Base-by-base conservation (phyloP, 2,113 vertebrate genomes). In the Podarcis muralis region DNA sequence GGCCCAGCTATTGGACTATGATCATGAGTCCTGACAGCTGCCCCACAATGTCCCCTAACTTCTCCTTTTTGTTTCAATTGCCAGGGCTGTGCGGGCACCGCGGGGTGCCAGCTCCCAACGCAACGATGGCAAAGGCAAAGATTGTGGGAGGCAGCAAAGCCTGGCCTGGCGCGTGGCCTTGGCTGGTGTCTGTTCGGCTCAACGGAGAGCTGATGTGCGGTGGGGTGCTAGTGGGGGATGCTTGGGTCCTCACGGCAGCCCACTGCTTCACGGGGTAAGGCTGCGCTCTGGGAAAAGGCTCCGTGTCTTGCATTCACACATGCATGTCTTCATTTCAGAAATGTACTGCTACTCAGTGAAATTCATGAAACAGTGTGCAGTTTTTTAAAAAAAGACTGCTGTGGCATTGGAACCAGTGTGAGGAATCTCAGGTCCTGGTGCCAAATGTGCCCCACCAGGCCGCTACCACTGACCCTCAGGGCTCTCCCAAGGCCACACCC, bases 181-280 rank as follows among this genome's bases (percentile, higher is more conserved):
- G 98, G 99, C 95, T 99, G 93, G 98, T 99, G 90, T 98, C 98
- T 7, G 97, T 99, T 89, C 97, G 97, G 87, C 94, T 99, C n/a
- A 96, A 98, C 0, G 98, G 98, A 11, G 97, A 97, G 53, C 94
- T 99, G 90, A 98, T 99, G 98, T 99, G 99, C 2, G 98, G 98
- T 32, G 99, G 98, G 27, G 99, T 99, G 37, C 95, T 99, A 85
- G 98, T 99, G 91, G 98, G 97, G 37, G 97, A 90, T 86, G 97
- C 97, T 85, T 99, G 99, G 99, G 98, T 99, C 72, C 96, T 98
- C 90, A 99, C 98, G 0, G 99, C 99, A 0, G 98, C 99, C 20
- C 99, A 99, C 93, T 99, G 99, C 96, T 99, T 99, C n/a, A 87
- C 95, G 0, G 97, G 98, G 99, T 99, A 96, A 7, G 97, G 75